Evolutionary conservation across 2,888 invertebrate genomes (phyloP), one percentile per base, ranked within the genome.

Genomic region (Acutogordius australiensis): DNA sequence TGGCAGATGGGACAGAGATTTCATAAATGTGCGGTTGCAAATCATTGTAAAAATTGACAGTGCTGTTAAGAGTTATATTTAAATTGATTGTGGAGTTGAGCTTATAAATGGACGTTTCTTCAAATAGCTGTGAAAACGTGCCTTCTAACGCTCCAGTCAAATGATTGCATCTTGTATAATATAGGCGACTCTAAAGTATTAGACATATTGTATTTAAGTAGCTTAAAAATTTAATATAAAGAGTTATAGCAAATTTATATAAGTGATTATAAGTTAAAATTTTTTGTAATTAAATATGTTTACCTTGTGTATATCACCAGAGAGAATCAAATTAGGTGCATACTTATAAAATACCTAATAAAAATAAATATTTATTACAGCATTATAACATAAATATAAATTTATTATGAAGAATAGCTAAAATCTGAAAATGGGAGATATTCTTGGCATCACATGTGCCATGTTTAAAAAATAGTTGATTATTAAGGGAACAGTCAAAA

Each of bases 241-340:
- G n/a, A 37, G 44, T 8, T 37, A n/a, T n/a, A 37, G 8, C n/a
- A 37, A 13, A n/a, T n/a, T 37, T n/a, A 37, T 37, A 37, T 37
- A 13, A 13, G 8, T 37, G 44, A 8, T 13, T n/a, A 37, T 37
- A 37, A 13, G n/a, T 37, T 37, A 8, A 8, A 37, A n/a, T 13
- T 37, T 37, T n/a, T 37, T 37, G 8, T n/a, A 37, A n/a, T 13
- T 37, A 13, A 8, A 8, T 13, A 37, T 37, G 8, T 37, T 37
- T 37, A 8, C 44, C n/a, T 8, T 8, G 23, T 51, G 51, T 4
- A 21, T 4, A 51, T 51, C 51, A n/a, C 51, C 51, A n/a, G 51
- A 51, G 8, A 51, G 26, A n/a, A 51, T 51, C 51, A 51, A 51
- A 51, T 51, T 51, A 23, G 51, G 51, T 37, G 8, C n/a, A 37